A percentile compares a stretch with the other conserved stretches of the same genome.
phyloP scores from a whole-genome alignment of 2,797 vertebrate genomes.

The Bradypus variegatus region DNA sequence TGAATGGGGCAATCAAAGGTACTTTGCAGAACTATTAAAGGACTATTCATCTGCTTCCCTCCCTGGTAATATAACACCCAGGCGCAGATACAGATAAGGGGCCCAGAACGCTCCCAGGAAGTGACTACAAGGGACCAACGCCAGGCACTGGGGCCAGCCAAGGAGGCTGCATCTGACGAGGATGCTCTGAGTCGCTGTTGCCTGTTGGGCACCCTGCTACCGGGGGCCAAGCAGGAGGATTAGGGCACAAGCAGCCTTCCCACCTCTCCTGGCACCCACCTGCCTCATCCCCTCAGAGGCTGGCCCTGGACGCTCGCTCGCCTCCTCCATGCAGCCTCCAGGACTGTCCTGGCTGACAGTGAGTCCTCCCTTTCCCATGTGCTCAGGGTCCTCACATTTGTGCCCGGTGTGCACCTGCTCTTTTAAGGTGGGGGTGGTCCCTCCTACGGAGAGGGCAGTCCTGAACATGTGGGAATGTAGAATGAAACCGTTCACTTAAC shows the following conservation, averaged over 20 bases:
- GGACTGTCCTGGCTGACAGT: not conserved
- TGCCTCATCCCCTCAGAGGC: not conserved
- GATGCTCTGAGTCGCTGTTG: not conserved
- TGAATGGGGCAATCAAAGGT: not conserved
- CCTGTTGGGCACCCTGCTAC: not conserved
- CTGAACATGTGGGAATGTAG: fast-evolving
- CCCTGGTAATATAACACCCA: not conserved
- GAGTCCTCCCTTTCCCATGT: no score
- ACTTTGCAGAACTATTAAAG: not conserved
- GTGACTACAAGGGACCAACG: not conserved
- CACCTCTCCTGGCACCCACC: not conserved
- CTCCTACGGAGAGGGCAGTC: not conserved
- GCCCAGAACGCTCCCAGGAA: not conserved
- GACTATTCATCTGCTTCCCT: not conserved
- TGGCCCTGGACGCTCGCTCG: not conserved
- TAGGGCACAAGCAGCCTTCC: not conserved
- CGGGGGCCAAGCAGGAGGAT: not conserved
- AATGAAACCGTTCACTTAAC: not conserved
- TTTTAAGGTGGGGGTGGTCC: not conserved
- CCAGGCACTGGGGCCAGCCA: not conserved
- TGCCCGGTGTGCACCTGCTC: not conserved
- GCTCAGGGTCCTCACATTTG: not conserved
- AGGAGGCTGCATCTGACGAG: not conserved
- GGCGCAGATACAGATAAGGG: not conserved
- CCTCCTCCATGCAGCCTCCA: not conserved